phyloP scores from a whole-genome alignment of 2,797 vertebrate genomes.

The Sitta carolinensis region DNA sequence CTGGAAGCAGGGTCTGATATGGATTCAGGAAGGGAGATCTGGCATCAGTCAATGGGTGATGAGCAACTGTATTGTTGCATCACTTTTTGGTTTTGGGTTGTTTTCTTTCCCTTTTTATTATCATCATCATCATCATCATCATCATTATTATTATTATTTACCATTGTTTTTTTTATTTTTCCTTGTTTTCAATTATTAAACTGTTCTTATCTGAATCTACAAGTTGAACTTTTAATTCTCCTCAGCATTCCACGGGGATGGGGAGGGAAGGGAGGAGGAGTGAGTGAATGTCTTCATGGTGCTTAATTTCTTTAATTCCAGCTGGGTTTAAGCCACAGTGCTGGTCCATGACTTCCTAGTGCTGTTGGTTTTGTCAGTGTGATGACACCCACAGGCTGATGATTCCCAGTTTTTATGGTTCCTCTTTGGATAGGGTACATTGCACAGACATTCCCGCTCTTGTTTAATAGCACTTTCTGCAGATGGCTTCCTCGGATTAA shows the following conservation, averaged over 20 bases:
- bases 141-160: background rate
- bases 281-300: accelerated
- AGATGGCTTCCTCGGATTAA: constrained; percentile 40
- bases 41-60: too few relatives aligned
- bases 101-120: background rate
- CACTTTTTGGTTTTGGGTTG: background rate
- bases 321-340: background rate
- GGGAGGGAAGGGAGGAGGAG: background rate
- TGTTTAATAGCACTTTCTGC: constrained; percentile 30
- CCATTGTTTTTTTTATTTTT: background rate
- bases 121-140: accelerated
- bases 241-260: accelerated
- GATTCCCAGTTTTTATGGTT: background rate
- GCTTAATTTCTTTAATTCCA: background rate
- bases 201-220: background rate
- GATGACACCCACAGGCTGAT: background rate
- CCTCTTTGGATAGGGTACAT: background rate
- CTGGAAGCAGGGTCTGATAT: background rate
- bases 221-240: background rate
- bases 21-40: background rate
- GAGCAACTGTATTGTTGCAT: background rate
- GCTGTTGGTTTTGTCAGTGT: background rate
- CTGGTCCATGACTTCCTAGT: background rate
- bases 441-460: background rate
- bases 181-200: background rate